phyloP scores from a whole-genome alignment of 1,140 invertebrate species.

The Agraylea sexmaculata region DNA sequence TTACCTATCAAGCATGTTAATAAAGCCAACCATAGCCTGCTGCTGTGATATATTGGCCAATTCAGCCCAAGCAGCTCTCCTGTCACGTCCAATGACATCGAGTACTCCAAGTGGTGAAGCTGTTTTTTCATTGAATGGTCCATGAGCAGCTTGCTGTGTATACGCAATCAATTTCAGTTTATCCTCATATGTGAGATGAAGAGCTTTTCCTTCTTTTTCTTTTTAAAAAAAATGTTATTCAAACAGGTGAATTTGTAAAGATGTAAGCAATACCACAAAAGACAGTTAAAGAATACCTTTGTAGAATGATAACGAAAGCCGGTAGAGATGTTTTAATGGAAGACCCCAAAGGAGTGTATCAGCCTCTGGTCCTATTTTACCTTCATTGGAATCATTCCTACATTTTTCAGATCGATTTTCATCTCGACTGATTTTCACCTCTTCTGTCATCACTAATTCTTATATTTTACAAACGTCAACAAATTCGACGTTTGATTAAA shows the following conservation, averaged over 20 bases:
- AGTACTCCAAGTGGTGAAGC: slow-evolving; percentile 80
- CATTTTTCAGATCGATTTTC: too few relatives aligned
- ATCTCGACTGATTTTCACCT: too few relatives aligned
- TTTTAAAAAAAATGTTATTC: slow-evolving; percentile 18
- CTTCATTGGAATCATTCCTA: too few relatives aligned
- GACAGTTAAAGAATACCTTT: slow-evolving; percentile 54
- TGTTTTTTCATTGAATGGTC: slow-evolving; percentile 65
- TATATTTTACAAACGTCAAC: too few relatives aligned
- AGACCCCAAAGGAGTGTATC: slow-evolving; percentile 64
- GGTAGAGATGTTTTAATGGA: slow-evolving; percentile 68
- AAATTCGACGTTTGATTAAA: too few relatives aligned
- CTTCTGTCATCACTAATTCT: too few relatives aligned
- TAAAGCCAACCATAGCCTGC: slow-evolving; percentile 85
- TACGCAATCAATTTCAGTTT: slow-evolving; percentile 84
- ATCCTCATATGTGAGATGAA: slow-evolving; percentile 89
- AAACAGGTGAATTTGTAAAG: slow-evolving; percentile 5
- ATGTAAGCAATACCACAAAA: slow-evolving; percentile 9
- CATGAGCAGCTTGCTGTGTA: slow-evolving; percentile 82
- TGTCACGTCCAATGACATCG: slow-evolving; percentile 89
- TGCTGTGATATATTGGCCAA: slow-evolving; percentile 74
- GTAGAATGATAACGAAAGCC: slow-evolving; percentile 74
- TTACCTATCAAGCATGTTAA: slow-evolving; percentile 69
- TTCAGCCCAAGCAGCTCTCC: slow-evolving; percentile 85
- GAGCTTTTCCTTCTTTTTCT: slow-evolving; percentile 94
- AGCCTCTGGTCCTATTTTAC: too few relatives aligned